Evolutionary conservation across 2,888 invertebrate species (phyloP).

Genomic region (Noctua pronuba): DNA sequence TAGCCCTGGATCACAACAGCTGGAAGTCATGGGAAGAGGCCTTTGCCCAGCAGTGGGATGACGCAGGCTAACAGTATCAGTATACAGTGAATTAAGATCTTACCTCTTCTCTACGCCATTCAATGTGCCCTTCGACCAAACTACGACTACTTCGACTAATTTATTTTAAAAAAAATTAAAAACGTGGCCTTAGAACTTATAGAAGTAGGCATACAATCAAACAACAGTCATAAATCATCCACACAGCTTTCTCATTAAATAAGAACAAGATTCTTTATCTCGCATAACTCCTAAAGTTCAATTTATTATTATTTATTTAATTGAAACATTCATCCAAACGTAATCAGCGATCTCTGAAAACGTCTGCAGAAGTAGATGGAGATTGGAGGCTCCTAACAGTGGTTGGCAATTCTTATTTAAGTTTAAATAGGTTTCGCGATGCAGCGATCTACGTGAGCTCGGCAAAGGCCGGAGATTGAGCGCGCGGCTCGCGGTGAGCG

Average conservation of each 20-base stretch:
- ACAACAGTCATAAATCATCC: slow-evolving; percentile 29
- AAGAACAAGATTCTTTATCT: slow-evolving; percentile 27
- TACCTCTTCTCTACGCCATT: neutral
- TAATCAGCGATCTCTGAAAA: slow-evolving; percentile 27
- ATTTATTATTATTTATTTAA: slow-evolving; percentile 23
- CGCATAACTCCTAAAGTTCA: slow-evolving; percentile 14
- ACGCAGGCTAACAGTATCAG: too few relatives aligned
- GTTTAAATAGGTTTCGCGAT: slow-evolving; percentile 79
- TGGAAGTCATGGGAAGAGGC: too few relatives aligned
- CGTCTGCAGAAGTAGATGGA: slow-evolving; percentile 23
- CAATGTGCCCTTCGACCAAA: neutral
- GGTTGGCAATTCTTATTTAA: slow-evolving; percentile 77
- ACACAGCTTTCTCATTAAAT: slow-evolving; percentile 32
- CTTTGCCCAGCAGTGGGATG: too few relatives aligned
- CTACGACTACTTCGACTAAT: too few relatives aligned
- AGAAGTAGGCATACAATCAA: slow-evolving; percentile 8
- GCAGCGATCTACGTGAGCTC: slow-evolving; percentile 72
- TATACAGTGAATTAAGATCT: too few relatives aligned
- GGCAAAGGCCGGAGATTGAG: slow-evolving; percentile 77
- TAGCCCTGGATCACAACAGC: too few relatives aligned
- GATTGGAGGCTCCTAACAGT: slow-evolving; percentile 46
- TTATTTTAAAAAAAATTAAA: neutral
- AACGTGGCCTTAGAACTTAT: neutral
- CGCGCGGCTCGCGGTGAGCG: slow-evolving; percentile 71
- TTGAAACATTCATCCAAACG: slow-evolving; percentile 38